These are phyloP conservation scores for Melieria omissa DNA, from an alignment of 2,888 invertebrate species.

Conservation along the genomic window DNA sequence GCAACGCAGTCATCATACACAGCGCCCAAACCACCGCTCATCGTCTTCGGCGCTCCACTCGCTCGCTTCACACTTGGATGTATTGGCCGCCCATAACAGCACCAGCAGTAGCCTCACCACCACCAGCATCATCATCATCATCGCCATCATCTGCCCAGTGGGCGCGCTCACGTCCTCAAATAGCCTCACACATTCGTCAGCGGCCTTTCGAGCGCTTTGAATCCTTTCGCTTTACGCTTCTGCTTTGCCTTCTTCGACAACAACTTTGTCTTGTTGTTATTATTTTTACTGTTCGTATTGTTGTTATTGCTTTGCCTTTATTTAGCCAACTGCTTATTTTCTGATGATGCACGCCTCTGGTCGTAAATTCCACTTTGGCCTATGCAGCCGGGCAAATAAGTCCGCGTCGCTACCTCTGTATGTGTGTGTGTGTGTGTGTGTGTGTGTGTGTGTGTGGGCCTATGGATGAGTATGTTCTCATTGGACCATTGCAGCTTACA, in stretches of 20 bases:
- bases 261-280: not conserved
- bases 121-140: no score
- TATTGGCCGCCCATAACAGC: no score
- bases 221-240: constrained; percentile 1
- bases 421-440: no score
- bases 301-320: constrained; percentile 10
- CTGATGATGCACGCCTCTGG: constrained; percentile 43
- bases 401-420: no score
- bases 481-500: not conserved
- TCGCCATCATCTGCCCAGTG: no score
- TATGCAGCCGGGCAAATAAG: not conserved
- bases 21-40: not conserved
- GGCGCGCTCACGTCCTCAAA: constrained; percentile 14
- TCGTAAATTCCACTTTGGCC: constrained; percentile 41
- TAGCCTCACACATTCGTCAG: constrained; percentile 34
- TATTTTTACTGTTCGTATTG: not conserved
- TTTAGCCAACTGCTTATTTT: constrained; percentile 36
- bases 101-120: no score
- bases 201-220: constrained; percentile 21
- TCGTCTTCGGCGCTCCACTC: not conserved
- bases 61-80: no score
- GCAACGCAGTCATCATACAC: not conserved
- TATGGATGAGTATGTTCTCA: not conserved
- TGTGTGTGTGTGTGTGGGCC: not conserved
- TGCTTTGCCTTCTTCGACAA: not conserved